Evolutionary conservation across 2,113 vertebrate species (phyloP), one percentile per base, ranked within the genome.

Genomic region (Corvus cornix): DNA sequence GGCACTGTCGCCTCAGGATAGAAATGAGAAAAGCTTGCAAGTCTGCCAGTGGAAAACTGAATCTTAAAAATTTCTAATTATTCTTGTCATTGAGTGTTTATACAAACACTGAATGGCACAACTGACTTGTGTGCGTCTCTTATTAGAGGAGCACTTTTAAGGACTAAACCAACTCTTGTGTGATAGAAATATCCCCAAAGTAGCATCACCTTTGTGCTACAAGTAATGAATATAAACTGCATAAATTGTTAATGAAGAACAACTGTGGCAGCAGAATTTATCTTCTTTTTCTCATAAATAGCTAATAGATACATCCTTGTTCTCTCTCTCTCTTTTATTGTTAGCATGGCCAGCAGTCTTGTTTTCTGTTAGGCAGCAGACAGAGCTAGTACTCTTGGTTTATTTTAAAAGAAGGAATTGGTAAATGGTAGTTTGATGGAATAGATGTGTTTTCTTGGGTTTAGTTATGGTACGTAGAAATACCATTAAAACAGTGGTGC

Each of bases 221-320:
- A 89, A 75, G 46, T 95, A 93, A 90, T 83, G 89, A 91, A 11
- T 76, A 59, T 87, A 91, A 95, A 95, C 67, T 48, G 30, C 48
- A 83, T 97, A 44, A 85, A 94, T 91, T 93, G 31, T 94, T 91
- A 90, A 96, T 85, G 78, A 93, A 77, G 67, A 93, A 86, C 66
- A 93, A 94, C 81, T 9, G 59, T 74, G 63, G 51, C 35, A 63
- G 51, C 82, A 91, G 75, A 94, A 93, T 91, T 90, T 94, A 51
- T 85, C 84, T 62, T 82, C 67, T 88, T 95, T 95, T 84, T 35
- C 53, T 93, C 85, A 96, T 96, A 91, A 97, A 96, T 95, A 90
- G 55, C 74, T 95, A 87, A 95, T 80, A 91, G 62, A 83, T 76
- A 94, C 84, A 96, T 88, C n/a, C 59, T 90, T 90, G 55, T 93